Evolutionary conservation across 2,888 invertebrate species (phyloP).

Genomic region (Chirona hameri): DNA sequence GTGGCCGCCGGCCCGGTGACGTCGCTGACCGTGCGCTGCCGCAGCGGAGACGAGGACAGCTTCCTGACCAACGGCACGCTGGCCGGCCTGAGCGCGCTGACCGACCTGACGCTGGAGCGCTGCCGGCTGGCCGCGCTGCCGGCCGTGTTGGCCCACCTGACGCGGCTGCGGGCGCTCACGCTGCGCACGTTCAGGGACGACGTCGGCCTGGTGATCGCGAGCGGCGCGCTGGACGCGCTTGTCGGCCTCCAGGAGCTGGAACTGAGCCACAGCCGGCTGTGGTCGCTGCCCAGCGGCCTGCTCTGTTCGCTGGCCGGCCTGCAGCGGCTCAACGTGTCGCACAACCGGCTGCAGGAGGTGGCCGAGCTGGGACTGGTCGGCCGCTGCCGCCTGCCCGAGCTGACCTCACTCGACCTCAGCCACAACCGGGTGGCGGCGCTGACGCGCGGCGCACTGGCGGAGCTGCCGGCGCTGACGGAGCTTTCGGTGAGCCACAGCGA

Average conservation of each 20-base stretch:
- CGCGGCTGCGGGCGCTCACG: conserved; percentile 62
- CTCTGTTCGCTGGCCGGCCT: conserved; percentile 66
- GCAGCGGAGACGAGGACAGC: conserved; percentile 63
- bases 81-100: conserved; percentile 60
- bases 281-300: conserved; percentile 66
- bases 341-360: conserved; percentile 73
- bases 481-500: conserved; percentile 72
- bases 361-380: conserved; percentile 57
- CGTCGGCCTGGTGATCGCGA: conserved; percentile 71
- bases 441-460: conserved; percentile 66
- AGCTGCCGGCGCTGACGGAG: conserved; percentile 64
- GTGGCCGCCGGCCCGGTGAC: conserved; percentile 34
- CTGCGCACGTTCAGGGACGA: conserved; percentile 72
- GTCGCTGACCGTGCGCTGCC: conserved; percentile 54
- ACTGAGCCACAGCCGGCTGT: conserved; percentile 77
- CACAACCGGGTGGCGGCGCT: conserved; percentile 67
- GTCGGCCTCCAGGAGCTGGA: conserved; percentile 74
- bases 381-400: conserved; percentile 43
- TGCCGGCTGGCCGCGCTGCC: conserved; percentile 75
- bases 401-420: conserved; percentile 61
- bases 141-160: conserved; percentile 63
- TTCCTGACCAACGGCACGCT: conserved; percentile 54
- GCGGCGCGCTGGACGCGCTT: conserved; percentile 69
- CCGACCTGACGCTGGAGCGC: conserved; percentile 65
- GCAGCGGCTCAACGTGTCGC: conserved; percentile 66